phyloP scores from a whole-genome alignment of 1,140 invertebrate genomes.

The Drosophila pandora region DNA sequence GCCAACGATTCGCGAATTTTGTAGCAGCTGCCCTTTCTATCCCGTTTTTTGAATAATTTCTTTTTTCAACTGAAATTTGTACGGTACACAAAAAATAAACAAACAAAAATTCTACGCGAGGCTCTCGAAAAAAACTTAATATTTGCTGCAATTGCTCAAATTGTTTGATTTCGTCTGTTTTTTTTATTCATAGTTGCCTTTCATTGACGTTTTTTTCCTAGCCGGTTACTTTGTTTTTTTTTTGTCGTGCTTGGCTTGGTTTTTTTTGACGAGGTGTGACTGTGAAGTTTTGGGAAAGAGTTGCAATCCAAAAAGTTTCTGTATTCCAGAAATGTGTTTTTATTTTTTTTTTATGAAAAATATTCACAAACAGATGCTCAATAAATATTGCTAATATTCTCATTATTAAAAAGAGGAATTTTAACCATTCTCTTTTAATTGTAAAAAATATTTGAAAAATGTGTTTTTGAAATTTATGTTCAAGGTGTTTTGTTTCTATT shows the following conservation, averaged over 20 bases:
- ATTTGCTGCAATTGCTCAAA: conserved; percentile 38
- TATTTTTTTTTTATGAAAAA: too few relatives aligned
- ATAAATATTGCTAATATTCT: too few relatives aligned
- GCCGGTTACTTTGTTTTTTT: conserved; percentile 1
- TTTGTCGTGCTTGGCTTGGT: neutral
- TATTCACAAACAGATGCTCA: too few relatives aligned
- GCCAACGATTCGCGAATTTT: conserved; percentile 14
- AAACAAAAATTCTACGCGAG: conserved; percentile 23
- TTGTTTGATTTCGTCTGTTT: conserved; percentile 23
- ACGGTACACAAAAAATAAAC: conserved; percentile 33
- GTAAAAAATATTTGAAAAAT: too few relatives aligned
- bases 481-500: too few relatives aligned
- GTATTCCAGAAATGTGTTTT: too few relatives aligned
- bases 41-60: conserved; percentile 14
- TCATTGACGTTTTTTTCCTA: conserved; percentile 22
- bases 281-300: conserved; percentile 2
- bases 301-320: neutral
- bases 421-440: too few relatives aligned
- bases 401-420: too few relatives aligned
- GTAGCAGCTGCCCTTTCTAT: conserved; percentile 32
- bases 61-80: conserved; percentile 56
- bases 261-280: conserved; percentile 1
- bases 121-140: neutral
- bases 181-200: conserved; percentile 1
- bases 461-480: too few relatives aligned